A percentile compares a stretch with the other conserved stretches of the same genome.
phyloP scores from a whole-genome alignment of 2,797 vertebrate genomes.

The Lindbergichthys nudifrons region DNA sequence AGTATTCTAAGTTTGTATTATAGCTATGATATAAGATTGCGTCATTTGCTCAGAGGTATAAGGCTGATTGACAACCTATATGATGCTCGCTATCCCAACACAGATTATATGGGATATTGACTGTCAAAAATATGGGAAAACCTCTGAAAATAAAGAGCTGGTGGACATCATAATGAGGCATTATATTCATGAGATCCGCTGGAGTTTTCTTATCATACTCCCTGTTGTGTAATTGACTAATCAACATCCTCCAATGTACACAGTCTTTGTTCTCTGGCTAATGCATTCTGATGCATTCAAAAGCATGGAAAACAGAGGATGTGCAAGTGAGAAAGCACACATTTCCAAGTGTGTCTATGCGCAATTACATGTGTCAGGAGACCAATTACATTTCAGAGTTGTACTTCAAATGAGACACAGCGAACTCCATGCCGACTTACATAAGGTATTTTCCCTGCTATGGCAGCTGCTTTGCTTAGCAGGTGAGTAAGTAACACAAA shows the following conservation, averaged over 20 bases:
- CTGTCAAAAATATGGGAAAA: constrained; percentile 35
- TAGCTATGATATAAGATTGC: background rate
- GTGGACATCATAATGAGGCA: constrained; percentile 60
- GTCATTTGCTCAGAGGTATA: constrained; percentile 8
- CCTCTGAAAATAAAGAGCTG: constrained; percentile 35
- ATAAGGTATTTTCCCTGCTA: constrained; percentile 61
- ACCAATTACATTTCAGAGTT: constrained; percentile 77
- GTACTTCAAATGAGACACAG: constrained; percentile 72
- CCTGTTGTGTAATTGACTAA: constrained; percentile 75
- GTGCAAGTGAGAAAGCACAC: constrained; percentile 36
- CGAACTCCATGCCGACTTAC: constrained; percentile 61
- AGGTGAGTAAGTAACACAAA: constrained; percentile 77
- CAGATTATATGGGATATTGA: background rate
- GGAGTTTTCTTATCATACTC: constrained; percentile 67
- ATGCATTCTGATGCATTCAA: constrained; percentile 78
- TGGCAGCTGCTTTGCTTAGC: constrained; percentile 75
- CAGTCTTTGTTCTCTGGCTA: constrained; percentile 75
- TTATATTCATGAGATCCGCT: constrained; percentile 65
- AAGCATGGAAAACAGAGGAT: constrained; percentile 68
- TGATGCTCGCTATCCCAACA: background rate
- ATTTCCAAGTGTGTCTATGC: constrained; percentile 6
- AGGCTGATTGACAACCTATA: background rate
- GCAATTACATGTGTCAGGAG: constrained; percentile 68
- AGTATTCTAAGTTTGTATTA: constrained; percentile 9
- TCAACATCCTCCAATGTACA: constrained; percentile 72